Evolutionary conservation across 2,888 invertebrate species (phyloP).

Genomic region (Drosophila seclusa): DNA sequence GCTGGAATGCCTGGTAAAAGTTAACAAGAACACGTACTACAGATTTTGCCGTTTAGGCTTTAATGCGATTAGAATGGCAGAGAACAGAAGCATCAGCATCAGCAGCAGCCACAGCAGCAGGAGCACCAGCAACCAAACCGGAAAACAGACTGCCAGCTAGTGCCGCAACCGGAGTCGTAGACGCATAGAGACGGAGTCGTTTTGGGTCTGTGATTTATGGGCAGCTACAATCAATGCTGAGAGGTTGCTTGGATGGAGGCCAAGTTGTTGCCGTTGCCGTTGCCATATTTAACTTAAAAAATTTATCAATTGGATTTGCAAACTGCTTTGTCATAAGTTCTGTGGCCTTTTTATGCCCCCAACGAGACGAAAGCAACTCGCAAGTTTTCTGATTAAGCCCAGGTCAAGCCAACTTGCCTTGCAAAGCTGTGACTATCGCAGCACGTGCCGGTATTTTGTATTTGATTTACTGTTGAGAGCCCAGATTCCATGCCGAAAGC

Average conservation of each 20-base stretch:
- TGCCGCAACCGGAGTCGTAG: not conserved
- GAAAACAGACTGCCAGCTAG: conserved; percentile 12
- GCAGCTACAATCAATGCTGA: conserved; percentile 55
- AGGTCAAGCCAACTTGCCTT: conserved; percentile 32
- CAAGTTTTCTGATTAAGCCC: conserved; percentile 54
- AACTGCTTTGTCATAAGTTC: conserved; percentile 78
- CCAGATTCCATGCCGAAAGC: conserved; percentile 37
- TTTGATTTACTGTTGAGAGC: conserved; percentile 71
- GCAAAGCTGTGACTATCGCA: conserved; percentile 37
- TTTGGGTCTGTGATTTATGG: conserved; percentile 65
- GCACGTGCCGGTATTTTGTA: conserved; percentile 76
- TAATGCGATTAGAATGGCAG: conserved; percentile 77
- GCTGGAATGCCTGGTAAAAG: conserved; percentile 45
- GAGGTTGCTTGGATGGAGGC: conserved; percentile 6
- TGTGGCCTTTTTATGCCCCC: conserved; percentile 51
- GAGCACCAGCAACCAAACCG: conserved; percentile 4
- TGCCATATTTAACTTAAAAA: conserved; percentile 72
- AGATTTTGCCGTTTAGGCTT: conserved; percentile 75
- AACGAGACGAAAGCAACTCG: conserved; percentile 33
- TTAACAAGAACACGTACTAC: conserved; percentile 78
- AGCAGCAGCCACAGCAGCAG: not conserved
- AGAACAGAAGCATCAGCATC: conserved; percentile 17
- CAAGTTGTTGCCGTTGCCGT: conserved; percentile 30
- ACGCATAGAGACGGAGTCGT: conserved; percentile 1
- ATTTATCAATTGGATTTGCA: conserved; percentile 78